phyloP scores from a whole-genome alignment of 37 sponge, comb jelly and placozoan species.

The Hormiphora californensis region DNA sequence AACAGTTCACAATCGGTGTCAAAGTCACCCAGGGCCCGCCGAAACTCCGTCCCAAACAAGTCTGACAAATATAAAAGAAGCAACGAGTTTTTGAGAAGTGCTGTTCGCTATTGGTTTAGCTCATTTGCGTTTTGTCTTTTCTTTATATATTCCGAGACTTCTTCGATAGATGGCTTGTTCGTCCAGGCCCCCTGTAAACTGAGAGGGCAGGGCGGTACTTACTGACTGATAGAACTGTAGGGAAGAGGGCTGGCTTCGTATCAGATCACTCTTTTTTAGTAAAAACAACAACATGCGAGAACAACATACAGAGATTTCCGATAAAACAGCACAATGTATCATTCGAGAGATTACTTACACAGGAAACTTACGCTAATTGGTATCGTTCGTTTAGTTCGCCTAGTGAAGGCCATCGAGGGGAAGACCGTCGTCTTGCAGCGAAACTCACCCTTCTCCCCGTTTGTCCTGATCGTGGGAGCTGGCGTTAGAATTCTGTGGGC shows the following conservation, averaged over 20 bases:
- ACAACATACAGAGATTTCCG: background rate
- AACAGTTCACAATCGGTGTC: no score
- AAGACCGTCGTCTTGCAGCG: slow-evolving; percentile 30
- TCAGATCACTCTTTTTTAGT: background rate
- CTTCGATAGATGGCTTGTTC: slow-evolving; percentile 28
- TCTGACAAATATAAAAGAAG: no score
- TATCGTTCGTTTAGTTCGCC: slow-evolving; percentile 48
- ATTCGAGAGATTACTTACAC: background rate
- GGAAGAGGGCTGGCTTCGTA: background rate
- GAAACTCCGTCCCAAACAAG: no score
- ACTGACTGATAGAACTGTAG: background rate
- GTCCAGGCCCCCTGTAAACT: slow-evolving; percentile 37
- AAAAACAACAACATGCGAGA: background rate
- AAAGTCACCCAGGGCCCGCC: no score
- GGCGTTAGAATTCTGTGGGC: no score
- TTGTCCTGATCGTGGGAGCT: no score
- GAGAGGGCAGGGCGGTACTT: background rate
- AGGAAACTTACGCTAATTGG: slow-evolving; percentile 26
- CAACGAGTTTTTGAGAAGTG: no score
- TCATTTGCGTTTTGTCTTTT: background rate
- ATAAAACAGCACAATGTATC: background rate
- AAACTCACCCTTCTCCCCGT: background rate
- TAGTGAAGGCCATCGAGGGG: slow-evolving; percentile 51
- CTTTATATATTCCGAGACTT: slow-evolving; percentile 54
- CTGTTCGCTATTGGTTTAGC: no score